Percentiles rank a stretch among this genome's conserved stretches.
Evolutionary conservation across 1,140 invertebrate genomes (phyloP).

Genomic region (Drepana arcuata): DNA sequence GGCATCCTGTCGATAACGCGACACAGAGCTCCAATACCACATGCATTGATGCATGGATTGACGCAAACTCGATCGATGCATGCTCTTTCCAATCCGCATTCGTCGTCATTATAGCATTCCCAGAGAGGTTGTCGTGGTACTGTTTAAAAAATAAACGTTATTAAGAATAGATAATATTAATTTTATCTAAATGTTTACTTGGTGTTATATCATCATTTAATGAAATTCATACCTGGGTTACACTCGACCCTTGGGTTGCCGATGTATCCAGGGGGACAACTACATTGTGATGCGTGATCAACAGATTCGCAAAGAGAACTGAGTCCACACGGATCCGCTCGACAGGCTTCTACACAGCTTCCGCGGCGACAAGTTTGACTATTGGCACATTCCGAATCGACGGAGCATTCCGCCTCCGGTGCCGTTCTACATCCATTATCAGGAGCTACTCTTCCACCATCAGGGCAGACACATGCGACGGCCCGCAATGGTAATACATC

Average conservation of each 20-base stretch:
- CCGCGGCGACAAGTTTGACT: slow-evolving; percentile 82
- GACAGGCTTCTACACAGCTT: slow-evolving; percentile 85
- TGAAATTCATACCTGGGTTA: slow-evolving; percentile 71
- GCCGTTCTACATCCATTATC: slow-evolving; percentile 74
- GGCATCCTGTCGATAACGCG: slow-evolving; percentile 82
- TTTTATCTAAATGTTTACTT: too few relatives aligned
- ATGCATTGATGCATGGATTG: slow-evolving; percentile 85
- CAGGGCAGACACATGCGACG: slow-evolving; percentile 85
- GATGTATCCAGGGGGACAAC: slow-evolving; percentile 83
- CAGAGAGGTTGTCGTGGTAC: slow-evolving; percentile 61
- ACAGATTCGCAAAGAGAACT: slow-evolving; percentile 87
- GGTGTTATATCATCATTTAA: too few relatives aligned
- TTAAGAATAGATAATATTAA: too few relatives aligned
- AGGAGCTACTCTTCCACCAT: slow-evolving; percentile 61
- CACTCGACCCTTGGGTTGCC: slow-evolving; percentile 90
- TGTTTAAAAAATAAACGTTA: too few relatives aligned
- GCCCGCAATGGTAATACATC: slow-evolving; percentile 85
- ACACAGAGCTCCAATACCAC: slow-evolving; percentile 84
- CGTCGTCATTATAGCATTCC: slow-evolving; percentile 84
- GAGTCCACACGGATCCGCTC: slow-evolving; percentile 82
- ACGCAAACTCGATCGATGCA: slow-evolving; percentile 84
- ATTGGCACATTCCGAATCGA: slow-evolving; percentile 81
- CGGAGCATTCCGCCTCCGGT: slow-evolving; percentile 74
- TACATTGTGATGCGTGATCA: slow-evolving; percentile 83
- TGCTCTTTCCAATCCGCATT: slow-evolving; percentile 81